Evolutionary conservation across 2,797 vertebrate species (phyloP).

Genomic region (Spondyliosoma cantharus): DNA sequence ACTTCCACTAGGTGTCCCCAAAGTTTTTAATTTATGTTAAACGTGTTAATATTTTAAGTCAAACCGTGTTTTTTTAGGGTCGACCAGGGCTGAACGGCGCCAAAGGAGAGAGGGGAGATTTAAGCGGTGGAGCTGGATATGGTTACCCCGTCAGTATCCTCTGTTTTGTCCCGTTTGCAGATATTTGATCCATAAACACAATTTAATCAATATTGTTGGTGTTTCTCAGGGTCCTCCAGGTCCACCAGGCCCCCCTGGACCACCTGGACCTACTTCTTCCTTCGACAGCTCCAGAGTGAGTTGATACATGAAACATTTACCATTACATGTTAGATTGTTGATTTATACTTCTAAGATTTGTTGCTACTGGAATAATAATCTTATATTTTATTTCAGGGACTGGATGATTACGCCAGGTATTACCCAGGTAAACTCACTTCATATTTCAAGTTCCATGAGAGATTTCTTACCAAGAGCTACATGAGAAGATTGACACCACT

Average conservation of each 20-base stretch:
- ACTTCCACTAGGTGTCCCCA: background rate
- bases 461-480: background rate
- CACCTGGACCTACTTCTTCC: slow-evolving; percentile 71
- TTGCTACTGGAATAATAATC: background rate
- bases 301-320: slow-evolving; percentile 1
- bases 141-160: slow-evolving; percentile 82
- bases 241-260: slow-evolving; percentile 86
- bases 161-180: background rate
- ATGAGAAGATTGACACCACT: background rate
- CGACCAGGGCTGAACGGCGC: slow-evolving; percentile 92
- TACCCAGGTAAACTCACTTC: slow-evolving; percentile 63
- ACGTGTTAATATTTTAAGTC: background rate
- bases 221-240: slow-evolving; percentile 83
- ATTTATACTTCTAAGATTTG: too few species aligned
- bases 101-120: slow-evolving; percentile 91
- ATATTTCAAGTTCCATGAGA: background rate
- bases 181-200: background rate
- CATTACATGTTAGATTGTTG: too few species aligned
- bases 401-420: slow-evolving; percentile 57
- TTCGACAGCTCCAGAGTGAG: slow-evolving; percentile 64
- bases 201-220: slow-evolving; percentile 2
- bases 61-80: slow-evolving; percentile 80
- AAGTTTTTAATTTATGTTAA: background rate
- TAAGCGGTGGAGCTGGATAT: slow-evolving; percentile 61
- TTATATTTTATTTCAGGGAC: slow-evolving; percentile 62